phyloP scores from a whole-genome alignment of 2,888 invertebrate species.

The Dioctria rufipes region DNA sequence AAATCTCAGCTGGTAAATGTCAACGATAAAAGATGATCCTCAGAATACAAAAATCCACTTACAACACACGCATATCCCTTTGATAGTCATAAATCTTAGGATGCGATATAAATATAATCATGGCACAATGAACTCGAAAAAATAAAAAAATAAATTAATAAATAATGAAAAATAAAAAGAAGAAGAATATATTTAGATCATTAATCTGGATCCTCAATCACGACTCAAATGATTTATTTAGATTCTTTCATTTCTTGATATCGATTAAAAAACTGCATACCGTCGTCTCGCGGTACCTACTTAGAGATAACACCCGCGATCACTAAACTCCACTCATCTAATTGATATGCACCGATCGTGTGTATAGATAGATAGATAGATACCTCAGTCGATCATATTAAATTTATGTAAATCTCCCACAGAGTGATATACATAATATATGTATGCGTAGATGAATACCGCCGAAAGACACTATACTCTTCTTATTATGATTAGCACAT shows the following conservation, averaged over 20 bases:
- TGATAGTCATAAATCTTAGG: not conserved
- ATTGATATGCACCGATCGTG: constrained; percentile 26
- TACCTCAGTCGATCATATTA: not conserved
- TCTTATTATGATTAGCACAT: not conserved
- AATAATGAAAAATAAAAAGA: too few species aligned
- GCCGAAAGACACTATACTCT: not conserved
- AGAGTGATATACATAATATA: too few species aligned
- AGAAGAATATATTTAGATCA: not conserved
- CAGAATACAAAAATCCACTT: not conserved
- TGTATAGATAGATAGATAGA: constrained; percentile 24
- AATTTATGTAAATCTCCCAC: constrained; percentile 14
- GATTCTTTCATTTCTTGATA: not conserved
- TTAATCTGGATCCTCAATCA: constrained; percentile 29
- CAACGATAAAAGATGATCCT: constrained; percentile 6
- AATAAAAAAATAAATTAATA: not conserved
- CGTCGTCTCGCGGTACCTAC: not conserved
- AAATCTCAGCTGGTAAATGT: constrained; percentile 12
- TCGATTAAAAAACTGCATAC: constrained; percentile 9
- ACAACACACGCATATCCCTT: not conserved
- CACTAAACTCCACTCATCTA: constrained; percentile 3
- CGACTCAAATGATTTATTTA: constrained; percentile 11
- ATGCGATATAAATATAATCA: not conserved
- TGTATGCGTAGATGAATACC: too few species aligned
- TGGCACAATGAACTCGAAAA: constrained; percentile 33
- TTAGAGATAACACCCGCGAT: constrained; percentile 17